Conservation (phyloP, 1,140 invertebrate species). For the Drosophila melanogaster region Release_6_plus_ISO1_MT NT_033777.3:31185001-31185500, state of each 20-base stretch:
- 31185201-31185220: constrained; percentile 53
- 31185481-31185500: constrained; percentile 26
- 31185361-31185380: not conserved
- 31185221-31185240: constrained; percentile 48
- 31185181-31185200: constrained; percentile 48
- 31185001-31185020: constrained; percentile 92
- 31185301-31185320: constrained; percentile 13
- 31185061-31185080: constrained; percentile 95
- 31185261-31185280: constrained; percentile 35
- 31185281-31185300: constrained; percentile 13
- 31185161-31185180: constrained; percentile 19
- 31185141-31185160: constrained; percentile 14
- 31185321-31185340: constrained; percentile 17
- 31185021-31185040: constrained; percentile 93
- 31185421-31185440: not conserved
- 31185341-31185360: not conserved
- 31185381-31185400: not conserved
- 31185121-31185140: not conserved
- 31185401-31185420: not conserved
- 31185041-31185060: constrained; percentile 96
- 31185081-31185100: constrained; percentile 96
- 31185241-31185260: constrained; percentile 48
- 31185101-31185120: constrained; percentile 11
- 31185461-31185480: constrained; percentile 19
- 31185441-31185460: not conserved